Evolutionary conservation across 2,888 invertebrate species (phyloP), one percentile per base, ranked within the genome.

Genomic region (Bhutanitis thaidina): DNA sequence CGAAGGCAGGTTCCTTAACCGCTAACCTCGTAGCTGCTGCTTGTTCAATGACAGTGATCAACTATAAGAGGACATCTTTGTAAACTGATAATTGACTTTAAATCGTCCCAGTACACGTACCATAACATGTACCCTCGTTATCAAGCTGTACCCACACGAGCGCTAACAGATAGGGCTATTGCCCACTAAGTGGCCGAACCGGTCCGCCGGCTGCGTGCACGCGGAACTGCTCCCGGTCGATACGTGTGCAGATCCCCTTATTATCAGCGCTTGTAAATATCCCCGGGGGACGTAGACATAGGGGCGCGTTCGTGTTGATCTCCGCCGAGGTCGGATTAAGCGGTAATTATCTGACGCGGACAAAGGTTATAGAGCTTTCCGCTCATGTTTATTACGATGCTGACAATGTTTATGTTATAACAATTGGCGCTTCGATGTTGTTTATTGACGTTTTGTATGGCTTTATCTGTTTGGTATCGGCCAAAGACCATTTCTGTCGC

Each of bases 401-500:
- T 47, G 27, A 20, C 38, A 38, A 38, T 46, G 37, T 45, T 45
- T 45, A 45, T 37, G 37, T 12, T 27, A n/a, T n/a, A n/a, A 15
- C 27, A 25, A n/a, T 8, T 12, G 12, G 20, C 34, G 27, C 7
- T 27, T 45, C 13, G 10, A 10, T n/a, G 39, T 38, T 46, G 37
- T 41, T 30, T 30, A 25, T 25, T n/a, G 32, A 9, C 0, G 13
- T 15, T 37, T 30, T 32, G 30, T 39, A 15, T 13, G n/a, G 14
- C 5, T 27, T 36, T n/a, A 36, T 36, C 13, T 27, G 29, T 12
- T 27, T 13, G n/a, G n/a, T n/a, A n/a, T n/a, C n/a, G n/a, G n/a
- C n/a, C n/a, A n/a, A n/a, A n/a, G n/a, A n/a, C n/a, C n/a, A n/a
- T n/a, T n/a, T n/a, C n/a, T n/a, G n/a, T n/a, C n/a, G n/a, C n/a